A percentile compares a stretch with the other conserved stretches of the same genome.
phyloP scores from a whole-genome alignment of 30 jellyfish, hydroid and myxozoan species.

The Haliclystus octoradiatus region DNA sequence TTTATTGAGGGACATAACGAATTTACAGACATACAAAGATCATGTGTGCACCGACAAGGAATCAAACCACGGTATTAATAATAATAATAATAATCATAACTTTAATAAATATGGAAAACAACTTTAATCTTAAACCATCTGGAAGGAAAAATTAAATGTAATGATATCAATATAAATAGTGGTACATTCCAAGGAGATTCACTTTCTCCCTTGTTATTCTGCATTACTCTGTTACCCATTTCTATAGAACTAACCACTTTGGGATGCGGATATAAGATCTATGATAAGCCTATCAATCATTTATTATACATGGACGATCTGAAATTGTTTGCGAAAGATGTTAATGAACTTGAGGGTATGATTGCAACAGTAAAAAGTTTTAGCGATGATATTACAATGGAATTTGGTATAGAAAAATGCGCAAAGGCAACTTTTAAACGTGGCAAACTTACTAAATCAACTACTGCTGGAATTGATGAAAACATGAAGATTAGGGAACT shows the following conservation, averaged over 20 bases:
- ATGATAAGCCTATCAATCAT: constrained; percentile 1
- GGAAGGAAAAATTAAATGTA: not conserved
- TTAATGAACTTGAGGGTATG: constrained; percentile 8
- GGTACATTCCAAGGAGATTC: constrained; percentile 32
- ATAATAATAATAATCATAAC: too few species aligned
- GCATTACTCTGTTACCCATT: constrained; percentile 12
- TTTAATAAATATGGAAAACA: constrained; percentile 15
- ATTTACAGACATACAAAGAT: too few species aligned
- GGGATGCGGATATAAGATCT: not conserved
- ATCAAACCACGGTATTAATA: too few species aligned
- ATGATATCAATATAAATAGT: constrained; percentile 7
- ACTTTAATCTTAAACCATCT: not conserved
- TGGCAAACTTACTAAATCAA: constrained; percentile 3
- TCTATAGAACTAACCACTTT: constrained; percentile 7
- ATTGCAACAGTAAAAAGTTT: not conserved
- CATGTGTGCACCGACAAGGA: too few species aligned
- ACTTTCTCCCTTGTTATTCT: constrained; percentile 5
- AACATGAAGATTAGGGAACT: constrained; percentile 7
- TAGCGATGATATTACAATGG: constrained; percentile 27
- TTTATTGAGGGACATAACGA: too few species aligned
- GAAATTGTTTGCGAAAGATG: constrained; percentile 5
- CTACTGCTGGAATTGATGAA: not conserved
- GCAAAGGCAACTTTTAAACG: constrained; percentile 12
- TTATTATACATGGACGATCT: constrained; percentile 17
- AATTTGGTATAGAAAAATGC: constrained; percentile 26